Base-by-base conservation (phyloP, 2,113 vertebrate genomes). In the Picathartes gymnocephalus region DNA sequence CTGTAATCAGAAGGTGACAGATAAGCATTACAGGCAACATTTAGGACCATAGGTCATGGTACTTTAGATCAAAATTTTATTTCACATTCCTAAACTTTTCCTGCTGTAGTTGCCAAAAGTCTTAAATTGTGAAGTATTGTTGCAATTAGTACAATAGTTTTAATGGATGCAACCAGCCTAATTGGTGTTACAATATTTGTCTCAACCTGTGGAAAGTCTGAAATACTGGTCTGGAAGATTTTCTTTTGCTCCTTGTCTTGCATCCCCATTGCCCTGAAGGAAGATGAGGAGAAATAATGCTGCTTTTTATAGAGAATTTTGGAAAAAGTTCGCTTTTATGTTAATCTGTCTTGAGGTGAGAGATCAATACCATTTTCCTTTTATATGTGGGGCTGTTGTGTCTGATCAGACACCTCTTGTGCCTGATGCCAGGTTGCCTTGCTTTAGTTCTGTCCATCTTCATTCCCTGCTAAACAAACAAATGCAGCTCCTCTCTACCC, bases 231-330 rank as follows among this genome's bases (percentile, higher is more conserved):
- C 13, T 72, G 64, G 33, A 90, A 90, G 44, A 21, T 62, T 68
- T 57, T 48, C 9, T 71, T 72, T 54, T 56, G 17, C 42, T 65
- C 50, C 14, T 65, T 37, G 12, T 45, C 62, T 86, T 73, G 14
- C 10, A 8, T 7, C 3, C 14, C 2, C 0, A 1, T 40, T 48
- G 16, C 23, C 16, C 23, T 62, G 9, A 11, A 78, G 51, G 33
- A 84, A 70, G 13, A 15, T 7, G 21, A 73, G 27, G 15, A 45
- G 23, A 86, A 58, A 44, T 60, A 66, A 44, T 50, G 8, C 6
- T 24, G 3, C 0, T 45, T 72, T 91, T 93, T 45, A 44, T 2
- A 20, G 20, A 5, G 21, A 44, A 51, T 68, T 76, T 50, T 53
- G 20, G n/a, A 80, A 69, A 80, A 25, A 12, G 9, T 78, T 48